A percentile compares a stretch with the other conserved stretches of the same genome.
phyloP scores from a whole-genome alignment of 2,797 vertebrate species.

The Myioborus melanocephalus region DNA sequence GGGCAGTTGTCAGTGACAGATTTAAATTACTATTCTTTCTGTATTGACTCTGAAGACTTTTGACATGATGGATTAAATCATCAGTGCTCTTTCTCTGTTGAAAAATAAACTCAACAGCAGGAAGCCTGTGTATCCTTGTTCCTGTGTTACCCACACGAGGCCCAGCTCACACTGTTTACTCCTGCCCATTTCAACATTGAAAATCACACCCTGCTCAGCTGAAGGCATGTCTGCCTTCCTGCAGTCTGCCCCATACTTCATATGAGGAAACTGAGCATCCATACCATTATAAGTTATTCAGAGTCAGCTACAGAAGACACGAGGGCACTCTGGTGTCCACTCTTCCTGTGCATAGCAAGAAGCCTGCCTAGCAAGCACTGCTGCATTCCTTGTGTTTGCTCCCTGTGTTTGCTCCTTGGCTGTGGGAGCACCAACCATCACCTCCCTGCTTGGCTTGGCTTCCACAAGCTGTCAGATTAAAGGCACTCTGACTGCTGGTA shows the following conservation, averaged over 20 bases:
- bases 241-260: neutral
- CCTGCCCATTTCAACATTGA: neutral
- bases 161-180: neutral
- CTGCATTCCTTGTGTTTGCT: neutral
- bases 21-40: slow-evolving; percentile 49
- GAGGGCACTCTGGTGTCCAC: neutral
- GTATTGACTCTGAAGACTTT: slow-evolving; percentile 27
- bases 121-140: neutral
- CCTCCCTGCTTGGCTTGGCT: neutral
- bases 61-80: slow-evolving; percentile 48
- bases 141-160: neutral
- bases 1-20: slow-evolving; percentile 21
- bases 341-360: neutral
- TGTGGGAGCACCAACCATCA: neutral
- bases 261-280: neutral
- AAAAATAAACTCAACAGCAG: neutral
- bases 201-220: neutral
- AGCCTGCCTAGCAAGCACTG: neutral
- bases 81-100: neutral
- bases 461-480: neutral
- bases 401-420: neutral
- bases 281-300: neutral
- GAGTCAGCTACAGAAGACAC: neutral
- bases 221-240: neutral
- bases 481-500: neutral